These are phyloP conservation scores for Tetranychus truncatus DNA, from an alignment of 2,888 invertebrate species.

Conservation along the genomic window DNA sequence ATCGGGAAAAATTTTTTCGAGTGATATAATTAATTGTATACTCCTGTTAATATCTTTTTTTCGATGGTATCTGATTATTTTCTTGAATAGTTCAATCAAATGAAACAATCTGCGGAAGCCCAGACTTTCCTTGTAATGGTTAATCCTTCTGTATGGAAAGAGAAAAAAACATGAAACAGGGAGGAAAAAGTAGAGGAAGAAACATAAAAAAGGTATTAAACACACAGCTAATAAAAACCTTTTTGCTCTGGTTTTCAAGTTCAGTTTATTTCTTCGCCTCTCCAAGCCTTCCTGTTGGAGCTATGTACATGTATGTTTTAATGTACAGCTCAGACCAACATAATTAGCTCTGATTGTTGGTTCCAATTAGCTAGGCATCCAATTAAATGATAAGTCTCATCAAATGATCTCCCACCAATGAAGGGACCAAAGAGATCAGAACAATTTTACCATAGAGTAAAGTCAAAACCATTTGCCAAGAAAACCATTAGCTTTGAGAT, in stretches of 20 bases:
- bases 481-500: no score
- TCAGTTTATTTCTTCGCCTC: neutral
- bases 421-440: no score
- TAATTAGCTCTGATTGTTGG: neutral
- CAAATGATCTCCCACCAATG: no score
- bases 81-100: neutral
- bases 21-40: neutral
- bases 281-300: neutral
- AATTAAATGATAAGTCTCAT: neutral
- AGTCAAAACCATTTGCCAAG: no score
- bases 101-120: neutral
- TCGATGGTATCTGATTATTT: neutral
- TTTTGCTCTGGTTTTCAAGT: neutral
- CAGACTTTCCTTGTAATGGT: neutral
- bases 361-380: neutral
- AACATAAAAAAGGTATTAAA: neutral
- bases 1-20: no score
- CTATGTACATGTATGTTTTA: neutral
- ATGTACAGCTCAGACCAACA: neutral
- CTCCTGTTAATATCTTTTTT: neutral
- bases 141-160: neutral
- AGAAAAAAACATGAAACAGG: neutral
- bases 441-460: no score
- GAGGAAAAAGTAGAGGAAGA: neutral
- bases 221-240: neutral